Evolutionary conservation across 2,888 invertebrate species (phyloP), one percentile per base, ranked within the genome.

Genomic region (Apamea sordens): DNA sequence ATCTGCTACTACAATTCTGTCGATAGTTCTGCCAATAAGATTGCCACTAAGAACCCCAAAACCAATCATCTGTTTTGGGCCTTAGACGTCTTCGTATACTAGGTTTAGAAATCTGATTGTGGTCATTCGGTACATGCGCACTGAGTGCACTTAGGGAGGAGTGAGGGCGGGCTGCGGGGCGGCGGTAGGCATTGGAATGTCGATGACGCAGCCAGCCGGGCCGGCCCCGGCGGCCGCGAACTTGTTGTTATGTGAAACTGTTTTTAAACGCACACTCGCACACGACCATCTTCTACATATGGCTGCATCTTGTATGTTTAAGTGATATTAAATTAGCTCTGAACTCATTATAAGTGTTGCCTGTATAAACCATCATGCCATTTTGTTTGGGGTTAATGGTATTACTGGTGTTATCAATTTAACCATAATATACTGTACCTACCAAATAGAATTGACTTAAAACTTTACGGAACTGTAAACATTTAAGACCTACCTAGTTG

Each of bases 201-300:
- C 93, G 96, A 95, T 95, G 96, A 96, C 95, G 96, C 95, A 95
- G 95, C 93, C 94, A 92, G 93, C 93, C 93, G 91, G 89, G 92
- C 92, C 93, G 93, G 92, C 92, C 90, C 91, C 91, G 90, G 88
- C 92, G 92, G 92, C 94, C 93, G 94, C 94, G 93, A 94, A 94
- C 96, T 95, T 95, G 95, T 95, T 94, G 94, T 95, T 95, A 95
- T 95, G 94, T 94, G 95, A 94, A 95, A 95, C 95, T 94, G 95
- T 95, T 94, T 94, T 91, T 92, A 92, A 93, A 90, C 92, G 89
- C 92, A 90, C 91, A 92, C 93, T 92, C 87, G 89, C 89, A 88
- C 89, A 89, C 88, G 86, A 88, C 89, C 90, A 88, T 90, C 90
- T 89, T 88, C 75, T 85, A 84, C 85, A 89, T 75, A 81, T 82